Percentiles rank a stretch among this genome's conserved stretches.
Conservation (phyloP, 2,888 invertebrate species). For the Tipula helvola region DNA sequence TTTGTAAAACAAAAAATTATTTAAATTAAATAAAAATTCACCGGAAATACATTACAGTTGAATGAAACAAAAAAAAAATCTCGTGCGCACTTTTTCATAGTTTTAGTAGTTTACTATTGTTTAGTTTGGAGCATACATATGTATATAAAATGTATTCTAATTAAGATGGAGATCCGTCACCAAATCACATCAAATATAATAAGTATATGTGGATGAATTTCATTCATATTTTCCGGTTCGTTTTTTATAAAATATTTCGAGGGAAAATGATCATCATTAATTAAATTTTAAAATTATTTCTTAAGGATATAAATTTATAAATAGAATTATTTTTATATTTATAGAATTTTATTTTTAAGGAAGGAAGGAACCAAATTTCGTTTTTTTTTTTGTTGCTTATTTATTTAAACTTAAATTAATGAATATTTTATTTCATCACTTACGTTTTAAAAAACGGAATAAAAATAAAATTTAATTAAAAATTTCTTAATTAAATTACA, state of each 20-base stretch:
- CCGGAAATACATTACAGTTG: neutral
- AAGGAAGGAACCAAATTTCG: neutral
- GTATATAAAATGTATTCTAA: neutral
- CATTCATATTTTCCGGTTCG: neutral
- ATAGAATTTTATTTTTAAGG: neutral
- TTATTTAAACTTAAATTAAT: neutral
- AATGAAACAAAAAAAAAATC: neutral
- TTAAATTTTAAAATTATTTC: neutral
- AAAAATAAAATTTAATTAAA: neutral
- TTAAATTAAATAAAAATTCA: neutral
- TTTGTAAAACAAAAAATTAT: neutral
- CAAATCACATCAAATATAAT: neutral
- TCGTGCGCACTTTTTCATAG: neutral
- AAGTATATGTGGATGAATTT: neutral
- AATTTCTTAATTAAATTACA: neutral
- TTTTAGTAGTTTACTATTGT: neutral
- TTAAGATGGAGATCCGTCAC: constrained; percentile 10
- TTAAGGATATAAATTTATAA: neutral
- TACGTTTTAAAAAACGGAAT: neutral
- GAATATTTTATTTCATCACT: neutral
- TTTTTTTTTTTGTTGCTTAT: neutral
- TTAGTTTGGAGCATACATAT: neutral
- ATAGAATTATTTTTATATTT: neutral
- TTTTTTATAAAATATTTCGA: neutral
- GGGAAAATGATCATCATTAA: neutral